Base-by-base conservation (phyloP, 1,140 invertebrate species). In the Homalodisca vitripennis region DNA sequence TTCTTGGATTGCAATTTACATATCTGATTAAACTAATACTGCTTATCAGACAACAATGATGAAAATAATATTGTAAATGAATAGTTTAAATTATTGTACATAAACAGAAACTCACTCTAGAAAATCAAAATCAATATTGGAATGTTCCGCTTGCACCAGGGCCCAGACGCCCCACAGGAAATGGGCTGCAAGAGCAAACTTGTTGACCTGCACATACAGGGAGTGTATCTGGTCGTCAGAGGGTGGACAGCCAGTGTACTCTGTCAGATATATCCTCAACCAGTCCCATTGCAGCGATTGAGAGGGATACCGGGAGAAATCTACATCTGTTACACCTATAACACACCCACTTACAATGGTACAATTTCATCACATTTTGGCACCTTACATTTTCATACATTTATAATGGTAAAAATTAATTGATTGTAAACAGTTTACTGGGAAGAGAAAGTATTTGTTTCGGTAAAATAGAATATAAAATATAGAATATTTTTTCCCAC, bases 161-260 rank as follows among this genome's bases (percentile, higher is more conserved):
- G 90, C 88, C 97, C 97, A 99, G 53, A 95, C 80, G 6, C 89
- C 91, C 97, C 97, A 99, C 72, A 97, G 88, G 70, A 98, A 88
- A 81, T 97, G 93, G 2, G 93, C 84, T 0, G 89, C 86, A 66
- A 95, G 79, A 20, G 89, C 84, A 80, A 94, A 91, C 79, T 91
- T 87, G 76, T 92, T 90, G 3, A 94, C 91, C 81, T 92, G 86
- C 22, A 86, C 80, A 76, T 90, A 94, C 0, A 95, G 79, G 67
- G 77, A 79, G 55, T 89, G 84, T n/a, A 96, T 81, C 47, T 90
- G 84, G 12, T 82, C 76, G 24, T 87, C 84, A 24, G 81, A 81
- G 3, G 74, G 73, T 12, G 64, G 32, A 74, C 34, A 77, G 75
- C 81, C 76, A 27, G 85, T 79, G 77, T 85, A 93, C 70, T 85